Base-by-base conservation (phyloP, 1,140 invertebrate genomes). In the Lepidurus couesii region DNA sequence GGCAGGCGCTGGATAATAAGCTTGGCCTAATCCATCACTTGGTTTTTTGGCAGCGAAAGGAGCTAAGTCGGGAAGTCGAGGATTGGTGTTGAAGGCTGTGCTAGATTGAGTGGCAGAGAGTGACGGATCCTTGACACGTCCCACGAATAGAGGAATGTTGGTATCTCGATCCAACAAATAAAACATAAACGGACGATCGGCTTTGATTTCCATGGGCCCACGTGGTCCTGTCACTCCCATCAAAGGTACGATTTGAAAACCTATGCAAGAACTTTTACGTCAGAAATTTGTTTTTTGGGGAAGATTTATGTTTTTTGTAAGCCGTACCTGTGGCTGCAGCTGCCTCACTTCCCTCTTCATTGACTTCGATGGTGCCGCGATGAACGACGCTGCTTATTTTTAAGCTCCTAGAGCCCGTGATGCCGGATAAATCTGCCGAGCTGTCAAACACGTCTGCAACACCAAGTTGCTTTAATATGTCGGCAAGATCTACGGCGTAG, bases 331-430 rank as follows among this genome's bases (percentile, higher is more conserved):
- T 94, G 11, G 91, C 90, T 0, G 91, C 92, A 8, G 90, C 86
- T 9, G 92, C 93, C 43, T 90, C 87, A 11, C 91, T 94, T 42
- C 94, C 94, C 82, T 93, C 88, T 84, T 95, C 93, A 79, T 92
- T 91, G 0, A 95, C 91, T 82, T 93, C 90, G 82, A 96, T 92
- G 81, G 90, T 90, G 16, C 92, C 91, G 83, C 93, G 92, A 82
- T 95, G 94, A n/a, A 93, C 83, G 9, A 95, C 88, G 87, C 85
- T 83, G 83, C 87, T 81, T 83, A 91, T 81, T 80, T 86, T 85
- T 82, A 91, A 73, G 7, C 5, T 44, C 42, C 42, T 21, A 80
- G 75, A 89, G 84, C 84, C 82, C 80, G 84, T 3, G 8, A 93
- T 89, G 24, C 88, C 87, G 7, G 88, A 85, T 10, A 95, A 87